Evolutionary conservation across 1,140 invertebrate species (phyloP).

Genomic region (Andricus grossulariae): DNA sequence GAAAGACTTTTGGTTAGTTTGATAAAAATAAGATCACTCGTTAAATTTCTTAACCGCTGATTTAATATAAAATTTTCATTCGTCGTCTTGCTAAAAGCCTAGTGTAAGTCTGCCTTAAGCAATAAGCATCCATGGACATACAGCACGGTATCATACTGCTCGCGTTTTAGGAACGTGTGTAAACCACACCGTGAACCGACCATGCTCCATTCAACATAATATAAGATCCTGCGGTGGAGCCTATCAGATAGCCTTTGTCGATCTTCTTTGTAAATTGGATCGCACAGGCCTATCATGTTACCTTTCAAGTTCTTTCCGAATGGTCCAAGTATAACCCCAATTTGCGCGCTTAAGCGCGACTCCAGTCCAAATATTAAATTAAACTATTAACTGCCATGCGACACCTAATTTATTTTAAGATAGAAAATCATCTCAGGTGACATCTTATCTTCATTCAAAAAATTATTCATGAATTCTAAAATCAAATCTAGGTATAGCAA

Average conservation of each 20-base stretch:
- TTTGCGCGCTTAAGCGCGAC: conserved; percentile 26
- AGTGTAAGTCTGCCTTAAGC: not conserved
- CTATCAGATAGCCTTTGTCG: conserved; percentile 36
- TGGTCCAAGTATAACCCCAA: conserved; percentile 32
- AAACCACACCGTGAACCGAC: conserved; percentile 31
- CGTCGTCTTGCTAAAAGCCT: not conserved
- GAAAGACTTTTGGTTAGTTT: too few relatives aligned
- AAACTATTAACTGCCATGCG: conserved; percentile 21
- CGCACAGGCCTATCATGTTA: conserved; percentile 31
- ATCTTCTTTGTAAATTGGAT: conserved; percentile 35
- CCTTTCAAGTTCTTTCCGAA: conserved; percentile 23
- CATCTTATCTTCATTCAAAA: too few relatives aligned
- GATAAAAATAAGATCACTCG: not conserved
- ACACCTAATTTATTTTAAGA: too few relatives aligned
- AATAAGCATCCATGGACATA: not conserved
- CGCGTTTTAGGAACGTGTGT: conserved; percentile 11
- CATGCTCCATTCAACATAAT: conserved; percentile 29
- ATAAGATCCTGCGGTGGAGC: conserved; percentile 23
- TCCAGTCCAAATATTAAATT: conserved; percentile 34
- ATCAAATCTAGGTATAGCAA: too few relatives aligned
- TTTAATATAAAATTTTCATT: not conserved
- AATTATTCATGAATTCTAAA: too few relatives aligned
- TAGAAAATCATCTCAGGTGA: too few relatives aligned
- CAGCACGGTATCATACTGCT: conserved; percentile 15
- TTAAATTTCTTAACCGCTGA: not conserved